Evolutionary conservation across 2,797 vertebrate genomes (phyloP).

Genomic region (Antennarius maculatus): DNA sequence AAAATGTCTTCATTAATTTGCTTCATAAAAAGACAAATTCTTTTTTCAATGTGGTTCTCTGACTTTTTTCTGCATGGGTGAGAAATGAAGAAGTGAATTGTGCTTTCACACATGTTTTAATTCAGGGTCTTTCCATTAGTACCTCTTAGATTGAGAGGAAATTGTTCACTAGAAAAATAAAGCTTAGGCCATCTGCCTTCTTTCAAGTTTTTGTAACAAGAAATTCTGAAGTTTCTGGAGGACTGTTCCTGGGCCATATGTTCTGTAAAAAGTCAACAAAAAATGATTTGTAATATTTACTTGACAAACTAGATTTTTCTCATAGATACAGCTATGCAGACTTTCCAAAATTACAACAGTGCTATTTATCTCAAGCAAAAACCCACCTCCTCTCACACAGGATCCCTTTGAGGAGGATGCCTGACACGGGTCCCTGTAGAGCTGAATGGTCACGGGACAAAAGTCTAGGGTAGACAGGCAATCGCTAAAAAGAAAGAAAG

Average conservation of each 20-base stretch:
- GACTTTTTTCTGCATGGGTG: slow-evolving; percentile 64
- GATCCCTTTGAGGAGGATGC: slow-evolving; percentile 50
- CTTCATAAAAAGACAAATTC: slow-evolving; percentile 60
- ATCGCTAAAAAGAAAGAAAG: slow-evolving; percentile 72
- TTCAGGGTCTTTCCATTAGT: slow-evolving; percentile 74
- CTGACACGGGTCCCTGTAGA: slow-evolving; percentile 70
- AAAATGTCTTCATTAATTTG: slow-evolving; percentile 69
- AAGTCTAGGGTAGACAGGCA: slow-evolving; percentile 71
- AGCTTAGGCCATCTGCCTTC: slow-evolving; percentile 75
- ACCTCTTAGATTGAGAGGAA: slow-evolving; percentile 71
- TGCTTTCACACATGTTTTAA: slow-evolving; percentile 80
- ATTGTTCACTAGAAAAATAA: slow-evolving; percentile 78
- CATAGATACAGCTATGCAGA: slow-evolving; percentile 35
- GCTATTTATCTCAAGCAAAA: slow-evolving; percentile 28
- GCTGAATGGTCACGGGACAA: slow-evolving; percentile 78
- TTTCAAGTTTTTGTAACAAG: slow-evolving; percentile 65
- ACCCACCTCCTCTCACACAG: slow-evolving; percentile 34
- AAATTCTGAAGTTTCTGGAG: slow-evolving; percentile 54
- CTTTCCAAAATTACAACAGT: slow-evolving; percentile 22
- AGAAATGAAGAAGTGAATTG: slow-evolving; percentile 64
- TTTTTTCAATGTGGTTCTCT: slow-evolving; percentile 44
- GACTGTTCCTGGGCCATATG: slow-evolving; percentile 54
- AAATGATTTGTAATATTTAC: slow-evolving; percentile 60
- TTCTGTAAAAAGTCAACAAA: slow-evolving; percentile 61
- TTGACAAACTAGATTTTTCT: slow-evolving; percentile 35